Evolutionary conservation across 2,888 invertebrate genomes (phyloP).

Genomic region (Leucania comma): DNA sequence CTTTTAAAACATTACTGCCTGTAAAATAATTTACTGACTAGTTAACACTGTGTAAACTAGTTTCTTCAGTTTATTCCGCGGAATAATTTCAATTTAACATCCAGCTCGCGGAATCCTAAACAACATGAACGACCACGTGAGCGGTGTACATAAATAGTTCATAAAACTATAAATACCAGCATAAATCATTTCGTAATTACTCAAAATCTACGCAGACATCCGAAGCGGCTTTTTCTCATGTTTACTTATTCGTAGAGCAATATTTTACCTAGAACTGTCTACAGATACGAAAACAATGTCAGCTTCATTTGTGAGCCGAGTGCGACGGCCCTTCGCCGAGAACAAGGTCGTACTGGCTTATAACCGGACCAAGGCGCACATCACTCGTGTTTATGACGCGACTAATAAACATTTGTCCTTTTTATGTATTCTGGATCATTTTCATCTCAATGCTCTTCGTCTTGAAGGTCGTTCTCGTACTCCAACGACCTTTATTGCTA

Average conservation of each 20-base stretch:
- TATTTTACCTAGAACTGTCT: slow-evolving; percentile 64
- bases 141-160: slow-evolving; percentile 47
- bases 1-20: not conserved
- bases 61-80: not conserved
- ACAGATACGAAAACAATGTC: slow-evolving; percentile 49
- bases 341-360: slow-evolving; percentile 60
- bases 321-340: slow-evolving; percentile 66
- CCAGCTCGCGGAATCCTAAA: slow-evolving; percentile 40
- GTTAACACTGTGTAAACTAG: slow-evolving; percentile 24
- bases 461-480: slow-evolving; percentile 15
- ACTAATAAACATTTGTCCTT: slow-evolving; percentile 44
- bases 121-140: slow-evolving; percentile 38
- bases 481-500: slow-evolving; percentile 27
- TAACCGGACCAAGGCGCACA: slow-evolving; percentile 62
- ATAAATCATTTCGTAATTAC: slow-evolving; percentile 64
- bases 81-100: slow-evolving; percentile 33
- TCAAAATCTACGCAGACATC: slow-evolving; percentile 48
- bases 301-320: slow-evolving; percentile 54
- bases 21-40: slow-evolving; percentile 8
- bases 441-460: slow-evolving; percentile 20
- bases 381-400: slow-evolving; percentile 41
- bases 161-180: slow-evolving; percentile 56
- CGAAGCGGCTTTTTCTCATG: slow-evolving; percentile 44
- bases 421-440: slow-evolving; percentile 47
- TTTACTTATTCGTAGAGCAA: slow-evolving; percentile 48